A percentile compares a stretch with the other conserved stretches of the same genome.
phyloP scores from a whole-genome alignment of 2,888 invertebrate genomes.

The Agrochola litura region DNA sequence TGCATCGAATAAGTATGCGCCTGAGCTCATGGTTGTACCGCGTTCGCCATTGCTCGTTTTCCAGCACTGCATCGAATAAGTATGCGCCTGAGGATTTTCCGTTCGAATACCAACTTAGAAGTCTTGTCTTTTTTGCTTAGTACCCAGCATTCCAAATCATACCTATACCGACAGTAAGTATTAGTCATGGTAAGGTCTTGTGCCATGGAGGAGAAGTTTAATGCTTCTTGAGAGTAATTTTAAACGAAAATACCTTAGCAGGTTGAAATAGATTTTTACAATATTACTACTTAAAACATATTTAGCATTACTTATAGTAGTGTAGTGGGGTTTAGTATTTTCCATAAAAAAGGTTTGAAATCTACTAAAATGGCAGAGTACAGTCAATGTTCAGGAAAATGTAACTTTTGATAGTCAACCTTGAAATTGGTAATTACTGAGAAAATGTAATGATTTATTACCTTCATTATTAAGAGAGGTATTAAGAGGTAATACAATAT shows the following conservation, averaged over 20 bases:
- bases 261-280: neutral
- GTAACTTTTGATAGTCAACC: conserved; percentile 28
- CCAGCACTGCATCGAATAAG: neutral
- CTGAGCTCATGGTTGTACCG: neutral
- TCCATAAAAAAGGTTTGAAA: neutral
- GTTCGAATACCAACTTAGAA: neutral
- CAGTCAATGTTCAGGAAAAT: conserved; percentile 10
- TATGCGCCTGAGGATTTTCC: neutral
- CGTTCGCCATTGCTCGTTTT: neutral
- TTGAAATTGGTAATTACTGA: conserved; percentile 41
- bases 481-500: conserved; percentile 32
- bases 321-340: neutral
- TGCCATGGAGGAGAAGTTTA: neutral
- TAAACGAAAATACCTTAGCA: neutral
- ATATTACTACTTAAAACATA: neutral
- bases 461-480: conserved; percentile 33
- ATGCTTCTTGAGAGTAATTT: neutral
- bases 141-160: neutral
- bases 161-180: neutral
- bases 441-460: conserved; percentile 35
- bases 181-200: neutral
- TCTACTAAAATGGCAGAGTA: neutral
- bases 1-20: neutral
- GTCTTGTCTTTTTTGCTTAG: neutral
- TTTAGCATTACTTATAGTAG: too few species aligned